Evolutionary conservation across 2,113 vertebrate species (phyloP).

Genomic region (Salvelinus sp.): DNA sequence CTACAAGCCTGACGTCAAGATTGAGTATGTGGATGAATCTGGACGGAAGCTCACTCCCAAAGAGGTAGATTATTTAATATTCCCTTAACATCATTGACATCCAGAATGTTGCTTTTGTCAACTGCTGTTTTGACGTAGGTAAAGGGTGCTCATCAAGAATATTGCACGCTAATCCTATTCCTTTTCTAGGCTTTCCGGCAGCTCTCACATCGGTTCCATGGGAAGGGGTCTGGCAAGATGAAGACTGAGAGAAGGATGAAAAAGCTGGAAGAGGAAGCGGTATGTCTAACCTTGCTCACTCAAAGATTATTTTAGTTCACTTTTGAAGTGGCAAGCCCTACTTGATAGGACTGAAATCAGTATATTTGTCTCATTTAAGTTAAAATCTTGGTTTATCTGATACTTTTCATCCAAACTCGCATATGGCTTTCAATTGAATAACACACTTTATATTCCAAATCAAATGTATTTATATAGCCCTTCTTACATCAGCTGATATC

Average conservation of each 20-base stretch:
- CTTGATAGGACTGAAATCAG: not conserved
- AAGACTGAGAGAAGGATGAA: conserved; percentile 93
- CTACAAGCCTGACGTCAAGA: conserved; percentile 87
- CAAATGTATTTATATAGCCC: too few relatives aligned
- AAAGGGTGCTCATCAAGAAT: not conserved
- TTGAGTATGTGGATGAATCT: conserved; percentile 90
- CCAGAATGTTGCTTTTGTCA: not conserved
- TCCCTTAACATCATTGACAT: not conserved
- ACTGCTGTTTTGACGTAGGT: not conserved
- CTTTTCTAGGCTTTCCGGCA: conserved; percentile 84
- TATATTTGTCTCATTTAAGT: too few relatives aligned
- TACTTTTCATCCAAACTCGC: too few relatives aligned
- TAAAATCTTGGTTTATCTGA: too few relatives aligned
- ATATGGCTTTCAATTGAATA: too few relatives aligned
- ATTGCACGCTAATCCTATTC: not conserved
- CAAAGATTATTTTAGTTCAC: not conserved
- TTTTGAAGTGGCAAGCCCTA: not conserved
- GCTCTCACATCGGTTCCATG: conserved; percentile 89
- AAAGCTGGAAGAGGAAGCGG: conserved; percentile 88
- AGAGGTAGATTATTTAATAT: not conserved
- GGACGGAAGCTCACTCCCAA: conserved; percentile 83
- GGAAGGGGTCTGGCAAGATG: conserved; percentile 93
- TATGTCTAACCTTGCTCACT: conserved; percentile 48
- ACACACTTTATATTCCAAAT: too few relatives aligned
- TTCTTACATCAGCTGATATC: too few relatives aligned